Evolutionary conservation across 1,140 invertebrate species (phyloP), one percentile per base, ranked within the genome.

Genomic region (Monomorium pharaonis): DNA sequence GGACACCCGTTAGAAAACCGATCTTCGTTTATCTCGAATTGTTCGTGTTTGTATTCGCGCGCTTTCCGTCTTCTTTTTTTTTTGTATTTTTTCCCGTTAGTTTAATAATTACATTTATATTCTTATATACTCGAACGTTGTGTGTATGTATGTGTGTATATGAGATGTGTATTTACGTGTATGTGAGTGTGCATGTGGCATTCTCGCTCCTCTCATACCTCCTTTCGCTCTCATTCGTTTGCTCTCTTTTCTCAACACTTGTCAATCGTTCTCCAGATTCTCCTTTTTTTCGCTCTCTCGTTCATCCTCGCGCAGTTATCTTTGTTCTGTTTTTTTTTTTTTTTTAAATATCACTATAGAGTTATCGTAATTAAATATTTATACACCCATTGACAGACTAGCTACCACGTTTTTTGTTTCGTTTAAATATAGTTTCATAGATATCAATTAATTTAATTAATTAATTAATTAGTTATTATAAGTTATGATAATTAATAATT

Each of bases 311-410:
- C 42, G 70, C 69, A 56, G 60, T 86, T 81, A 60, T 58, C 60
- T 80, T 81, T 86, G 65, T 84, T 86, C 56, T 89, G 33, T 75
- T 65, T 56, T 84, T 74, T 63, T 70, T 30, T 49, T 49, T 2
- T 47, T 47, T 47, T 70, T 83, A 90, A 88, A 63, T 88, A 92
- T 91, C 90, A 91, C 90, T 92, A 91, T 85, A 91, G 90, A 92
- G 89, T 92, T 92, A 94, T 92, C 89, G 89, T 93, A 94, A 93
- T 94, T 94, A 94, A 94, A 94, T 94, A 94, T 93, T 93, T 94
- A 94, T 94, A 94, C 94, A 94, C 90, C 92, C 93, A 93, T 94
- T 94, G 93, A 94, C 93, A 94, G 90, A 95, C 93, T 94, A 94
- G 90, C 93, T 94, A 94, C 93, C 93, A 94, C 92, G 88, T 92